Evolutionary conservation across 2,888 invertebrate species (phyloP), one percentile per base, ranked within the genome.

Genomic region (Lobophora halterata): DNA sequence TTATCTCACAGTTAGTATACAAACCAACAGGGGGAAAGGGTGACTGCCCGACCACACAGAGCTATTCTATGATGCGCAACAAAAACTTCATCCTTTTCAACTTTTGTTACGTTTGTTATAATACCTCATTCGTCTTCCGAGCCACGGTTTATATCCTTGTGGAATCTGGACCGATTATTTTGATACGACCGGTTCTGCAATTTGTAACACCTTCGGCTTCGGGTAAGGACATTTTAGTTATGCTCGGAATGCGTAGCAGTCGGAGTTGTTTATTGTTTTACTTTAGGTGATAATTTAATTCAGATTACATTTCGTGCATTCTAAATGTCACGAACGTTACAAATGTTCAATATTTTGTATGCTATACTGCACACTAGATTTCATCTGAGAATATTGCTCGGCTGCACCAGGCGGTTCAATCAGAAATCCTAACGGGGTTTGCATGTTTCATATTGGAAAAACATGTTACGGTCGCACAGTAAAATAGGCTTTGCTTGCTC

Each of bases 31-130:
- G 56, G 52, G 21, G 27, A 3, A 58, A 61, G 70, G 70, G 71
- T 74, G 65, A 72, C 58, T 70, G 71, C 52, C 72, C 74, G 64
- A 55, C 55, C 59, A 61, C 58, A 52, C 59, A 58, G n/a, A n/a
- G 55, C 42, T 56, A 52, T 32, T 55, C 58, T 55, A 55, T 51
- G 52, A 61, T 55, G 55, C 41, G 31, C 44, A 47, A 67, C 58
- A 65, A 68, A 72, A 67, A 61, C 58, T 58, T 49, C 55, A 63
- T 65, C 57, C 60, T 59, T 56, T 55, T 57, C 51, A 60, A 57
- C 55, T 65, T 63, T 64, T 62, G 55, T 55, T 52, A 27, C 31
- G 20, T 60, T 58, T 50, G 35, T 63, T 62, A 49, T 50, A 47
- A 57, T 54, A 52, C 39, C 45, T 39, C 45, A 53, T 55, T 50